Base-by-base conservation (phyloP, 2,888 invertebrate genomes). In the Zelleria hepariella region DNA sequence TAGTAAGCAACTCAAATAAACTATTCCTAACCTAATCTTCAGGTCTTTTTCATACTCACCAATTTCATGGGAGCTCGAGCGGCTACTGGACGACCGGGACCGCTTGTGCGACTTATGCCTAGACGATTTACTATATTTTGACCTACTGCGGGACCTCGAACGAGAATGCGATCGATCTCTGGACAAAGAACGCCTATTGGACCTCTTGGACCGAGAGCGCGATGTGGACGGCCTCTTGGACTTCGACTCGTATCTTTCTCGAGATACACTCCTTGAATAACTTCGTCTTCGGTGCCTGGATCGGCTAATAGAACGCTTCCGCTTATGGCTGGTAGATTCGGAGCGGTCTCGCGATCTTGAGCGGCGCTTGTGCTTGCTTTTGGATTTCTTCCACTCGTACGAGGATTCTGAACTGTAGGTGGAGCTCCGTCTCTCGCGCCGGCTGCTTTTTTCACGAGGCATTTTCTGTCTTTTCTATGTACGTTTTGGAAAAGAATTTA, bases 401-500 rank as follows among this genome's bases (percentile, higher is more conserved):
- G 88, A 88, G 1, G 87, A 84, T 48, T 82, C 86, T 0, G 89
- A 87, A 67, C 85, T 85, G 56, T 74, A 74, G 1, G 89, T 86
- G 3, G 83, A 77, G 69, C 86, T 86, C 25, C 85, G 77, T 58
- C 74, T 77, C 5, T 87, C 86, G 4, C 88, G 78, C 59, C 83
- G 78, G n/a, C 82, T 78, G 64, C 77, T 81, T 68, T 74, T 86
- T 62, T 88, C 88, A 25, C 88, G 85, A 60, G 89, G 89, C 89
- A 89, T 87, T 53, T 53, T 15, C 3, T 18, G 7, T 8, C 2
- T 52, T 6, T 21, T 52, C 25, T 8, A 56, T 26, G n/a, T 53
- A 49, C 1, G 2, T 42, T 42, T 5, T 15, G 32, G 32, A 2
- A 15, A 15, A 26, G 5, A 26, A 5, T 4, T 5, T 5, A 26